Evolutionary conservation across 2,888 invertebrate species (phyloP).

Genomic region (Micropterix aruncella): DNA sequence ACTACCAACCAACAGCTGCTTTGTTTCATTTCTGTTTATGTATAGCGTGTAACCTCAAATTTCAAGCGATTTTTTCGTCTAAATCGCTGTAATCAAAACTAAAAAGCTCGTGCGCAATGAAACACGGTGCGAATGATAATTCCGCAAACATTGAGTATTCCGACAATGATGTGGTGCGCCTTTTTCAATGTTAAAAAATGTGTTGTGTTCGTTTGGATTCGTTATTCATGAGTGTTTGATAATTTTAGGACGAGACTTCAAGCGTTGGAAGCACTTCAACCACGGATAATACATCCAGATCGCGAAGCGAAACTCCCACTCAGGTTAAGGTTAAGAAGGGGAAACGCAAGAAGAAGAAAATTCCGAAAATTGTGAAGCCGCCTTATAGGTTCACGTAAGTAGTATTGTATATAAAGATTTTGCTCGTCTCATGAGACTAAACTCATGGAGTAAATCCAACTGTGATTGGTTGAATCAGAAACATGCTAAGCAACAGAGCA

Average conservation of each 20-base stretch:
- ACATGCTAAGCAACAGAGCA: too few relatives aligned
- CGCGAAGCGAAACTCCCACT: constrained; percentile 70
- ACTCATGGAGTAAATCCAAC: too few relatives aligned
- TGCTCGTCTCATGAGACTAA: too few relatives aligned
- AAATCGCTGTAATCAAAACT: too few relatives aligned
- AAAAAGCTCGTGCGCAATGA: too few relatives aligned
- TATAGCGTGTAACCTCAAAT: too few relatives aligned
- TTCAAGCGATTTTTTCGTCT: too few relatives aligned
- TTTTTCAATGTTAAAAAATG: constrained; percentile 6
- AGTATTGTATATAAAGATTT: too few relatives aligned
- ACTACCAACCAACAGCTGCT: too few relatives aligned
- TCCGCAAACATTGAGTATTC: constrained; percentile 25
- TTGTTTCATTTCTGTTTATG: too few relatives aligned
- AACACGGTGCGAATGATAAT: not conserved
- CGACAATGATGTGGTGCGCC: constrained; percentile 36
- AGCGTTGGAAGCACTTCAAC: constrained; percentile 71
- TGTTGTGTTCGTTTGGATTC: constrained; percentile 11
- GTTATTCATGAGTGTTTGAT: constrained; percentile 14
- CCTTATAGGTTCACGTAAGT: constrained; percentile 66
- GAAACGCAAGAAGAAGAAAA: constrained; percentile 43
- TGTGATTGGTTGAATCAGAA: too few relatives aligned
- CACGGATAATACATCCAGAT: constrained; percentile 64
- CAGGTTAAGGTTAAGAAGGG: constrained; percentile 44
- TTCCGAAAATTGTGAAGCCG: constrained; percentile 48
- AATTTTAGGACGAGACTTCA: constrained; percentile 52